These are phyloP conservation scores for Heterotis niloticus DNA, from an alignment of 2,113 vertebrate genomes.

Conservation along the genomic window DNA sequence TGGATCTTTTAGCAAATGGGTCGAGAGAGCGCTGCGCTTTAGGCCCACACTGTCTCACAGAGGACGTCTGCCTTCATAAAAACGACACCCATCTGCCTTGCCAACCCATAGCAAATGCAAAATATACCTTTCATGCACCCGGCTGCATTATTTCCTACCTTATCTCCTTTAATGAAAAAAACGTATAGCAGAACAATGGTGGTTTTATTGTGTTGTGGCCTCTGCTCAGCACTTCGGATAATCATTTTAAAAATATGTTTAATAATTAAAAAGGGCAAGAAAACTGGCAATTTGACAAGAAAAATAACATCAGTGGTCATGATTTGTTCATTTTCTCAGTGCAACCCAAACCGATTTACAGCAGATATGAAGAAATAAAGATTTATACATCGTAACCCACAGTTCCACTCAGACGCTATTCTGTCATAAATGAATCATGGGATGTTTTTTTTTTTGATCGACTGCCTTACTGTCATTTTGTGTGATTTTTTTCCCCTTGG, in stretches of 20 bases:
- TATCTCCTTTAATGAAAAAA: not conserved
- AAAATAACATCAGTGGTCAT: not conserved
- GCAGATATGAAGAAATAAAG: not conserved
- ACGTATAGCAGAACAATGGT: too few species aligned
- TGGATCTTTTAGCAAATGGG: slow-evolving; percentile 14
- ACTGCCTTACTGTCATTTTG: not conserved
- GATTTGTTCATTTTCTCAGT: not conserved
- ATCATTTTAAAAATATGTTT: slow-evolving; percentile 9
- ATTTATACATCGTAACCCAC: not conserved
- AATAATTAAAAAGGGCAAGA: slow-evolving; percentile 1
- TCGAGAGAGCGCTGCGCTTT: not conserved
- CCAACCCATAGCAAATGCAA: not conserved
- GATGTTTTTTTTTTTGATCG: not conserved
- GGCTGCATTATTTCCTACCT: not conserved
- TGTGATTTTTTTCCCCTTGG: not conserved
- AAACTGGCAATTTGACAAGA: not conserved
- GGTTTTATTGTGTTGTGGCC: too few species aligned
- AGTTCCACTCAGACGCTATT: not conserved
- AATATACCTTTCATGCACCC: not conserved
- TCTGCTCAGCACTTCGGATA: not conserved
- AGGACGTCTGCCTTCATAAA: not conserved
- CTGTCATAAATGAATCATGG: not conserved
- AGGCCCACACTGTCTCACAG: not conserved
- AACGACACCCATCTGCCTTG: too few species aligned
- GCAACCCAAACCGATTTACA: not conserved